These are phyloP conservation scores for Lycocorax pyrrhopterus DNA, from an alignment of 2,113 vertebrate genomes.

Conservation along the genomic window DNA sequence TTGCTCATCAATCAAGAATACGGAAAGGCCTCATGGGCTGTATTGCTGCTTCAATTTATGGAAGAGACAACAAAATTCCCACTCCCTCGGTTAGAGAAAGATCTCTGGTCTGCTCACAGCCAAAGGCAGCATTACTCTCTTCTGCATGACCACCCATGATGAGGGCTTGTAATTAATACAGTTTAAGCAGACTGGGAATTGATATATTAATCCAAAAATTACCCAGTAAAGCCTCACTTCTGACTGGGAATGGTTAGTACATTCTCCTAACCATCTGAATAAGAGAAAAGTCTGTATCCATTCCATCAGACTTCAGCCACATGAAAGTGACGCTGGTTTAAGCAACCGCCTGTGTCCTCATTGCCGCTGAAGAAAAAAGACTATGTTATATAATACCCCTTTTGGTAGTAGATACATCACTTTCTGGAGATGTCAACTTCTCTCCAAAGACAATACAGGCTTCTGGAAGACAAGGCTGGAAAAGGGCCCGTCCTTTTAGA, in stretches of 20 bases:
- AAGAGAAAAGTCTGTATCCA: neutral
- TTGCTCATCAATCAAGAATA: neutral
- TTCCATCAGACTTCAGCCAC: neutral
- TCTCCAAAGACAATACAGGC: neutral
- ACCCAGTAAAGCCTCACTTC: neutral
- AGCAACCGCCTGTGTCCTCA: neutral
- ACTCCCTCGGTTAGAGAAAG: neutral
- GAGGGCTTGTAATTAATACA: neutral
- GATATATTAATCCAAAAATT: neutral
- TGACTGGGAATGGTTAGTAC: neutral
- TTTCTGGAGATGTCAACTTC: neutral
- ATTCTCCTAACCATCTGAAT: neutral
- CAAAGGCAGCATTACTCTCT: neutral
- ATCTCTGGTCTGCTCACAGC: neutral
- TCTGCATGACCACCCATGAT: rapidly evolving
- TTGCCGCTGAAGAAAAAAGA: neutral
- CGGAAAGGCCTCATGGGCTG: neutral
- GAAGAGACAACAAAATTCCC: neutral
- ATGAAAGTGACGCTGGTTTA: rapidly evolving
- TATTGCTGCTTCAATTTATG: neutral
- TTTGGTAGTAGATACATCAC: neutral
- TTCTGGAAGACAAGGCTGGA: neutral
- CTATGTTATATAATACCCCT: neutral
- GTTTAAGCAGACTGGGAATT: neutral
- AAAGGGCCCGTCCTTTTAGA: neutral